phyloP scores from a whole-genome alignment of 2,888 invertebrate genomes.

The Marasmarcha lunaedactyla region DNA sequence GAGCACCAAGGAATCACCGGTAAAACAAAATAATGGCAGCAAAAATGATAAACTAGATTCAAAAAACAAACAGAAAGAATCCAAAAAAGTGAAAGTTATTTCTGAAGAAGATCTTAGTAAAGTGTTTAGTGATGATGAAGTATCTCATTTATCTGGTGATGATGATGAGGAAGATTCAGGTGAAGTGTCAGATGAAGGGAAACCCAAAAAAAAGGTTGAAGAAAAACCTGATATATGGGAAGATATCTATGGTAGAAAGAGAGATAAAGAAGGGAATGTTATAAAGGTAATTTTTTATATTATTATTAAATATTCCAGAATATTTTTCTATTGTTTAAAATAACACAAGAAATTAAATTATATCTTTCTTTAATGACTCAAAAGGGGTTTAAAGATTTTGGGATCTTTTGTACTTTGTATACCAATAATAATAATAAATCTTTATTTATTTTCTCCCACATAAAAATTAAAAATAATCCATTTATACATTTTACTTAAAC shows the following conservation, averaged over 20 bases:
- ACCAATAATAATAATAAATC: too few species aligned
- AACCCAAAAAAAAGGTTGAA: constrained; percentile 22
- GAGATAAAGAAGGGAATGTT: constrained; percentile 84
- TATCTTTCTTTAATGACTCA: too few species aligned
- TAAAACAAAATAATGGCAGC: constrained; percentile 14
- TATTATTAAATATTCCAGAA: constrained; percentile 3
- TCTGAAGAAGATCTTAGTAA: constrained; percentile 38
- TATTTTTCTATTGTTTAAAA: too few species aligned
- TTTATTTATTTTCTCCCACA: too few species aligned
- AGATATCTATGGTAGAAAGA: constrained; percentile 93
- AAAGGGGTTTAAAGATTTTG: background rate
- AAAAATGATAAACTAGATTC: constrained; percentile 11
- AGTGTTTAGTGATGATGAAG: constrained; percentile 60
- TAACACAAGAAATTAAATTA: too few species aligned
- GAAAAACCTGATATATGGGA: constrained; percentile 74
- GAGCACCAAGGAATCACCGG: constrained; percentile 1
- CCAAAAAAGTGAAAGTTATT: constrained; percentile 28
- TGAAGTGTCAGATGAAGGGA: constrained; percentile 21
- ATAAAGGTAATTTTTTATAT: constrained; percentile 57
- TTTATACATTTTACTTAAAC: too few species aligned
- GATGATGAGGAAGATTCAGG: constrained; percentile 28
- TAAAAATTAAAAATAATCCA: too few species aligned
- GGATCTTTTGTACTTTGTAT: too few species aligned
- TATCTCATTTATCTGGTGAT: constrained; percentile 47
- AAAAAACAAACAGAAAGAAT: constrained; percentile 13